Percentiles rank a stretch among this genome's conserved stretches.
These are phyloP conservation scores for Sebastes baramenuke DNA, from an alignment of 2,797 vertebrate species.

Conservation along the genomic window DNA sequence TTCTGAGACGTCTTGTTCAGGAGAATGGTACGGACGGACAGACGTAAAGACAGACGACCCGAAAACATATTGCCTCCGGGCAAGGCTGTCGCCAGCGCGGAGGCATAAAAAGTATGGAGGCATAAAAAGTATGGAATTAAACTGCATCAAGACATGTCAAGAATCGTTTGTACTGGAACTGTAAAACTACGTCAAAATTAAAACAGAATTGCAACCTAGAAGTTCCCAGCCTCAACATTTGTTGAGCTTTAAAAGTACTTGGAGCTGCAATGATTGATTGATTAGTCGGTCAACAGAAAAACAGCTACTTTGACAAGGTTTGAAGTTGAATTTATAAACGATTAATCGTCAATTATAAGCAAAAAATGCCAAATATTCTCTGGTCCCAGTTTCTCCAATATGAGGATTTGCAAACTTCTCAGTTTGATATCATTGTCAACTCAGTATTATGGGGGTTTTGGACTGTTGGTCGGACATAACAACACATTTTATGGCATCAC, in stretches of 20 bases:
- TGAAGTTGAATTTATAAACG: neutral
- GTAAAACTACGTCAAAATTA: neutral
- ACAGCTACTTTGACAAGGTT: neutral
- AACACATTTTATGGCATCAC: neutral
- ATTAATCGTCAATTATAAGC: neutral
- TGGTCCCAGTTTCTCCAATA: neutral
- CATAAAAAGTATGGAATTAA: neutral
- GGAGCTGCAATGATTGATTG: neutral
- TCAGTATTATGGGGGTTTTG: neutral
- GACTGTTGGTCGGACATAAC: neutral
- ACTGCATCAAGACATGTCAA: neutral
- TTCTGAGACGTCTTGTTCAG: neutral
- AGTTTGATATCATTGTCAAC: neutral
- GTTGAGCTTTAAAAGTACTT: neutral
- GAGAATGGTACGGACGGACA: too few relatives aligned
- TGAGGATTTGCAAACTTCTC: neutral
- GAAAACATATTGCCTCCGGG: too few relatives aligned
- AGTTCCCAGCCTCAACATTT: neutral
- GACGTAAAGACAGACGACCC: too few relatives aligned
- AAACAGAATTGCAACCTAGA: neutral
- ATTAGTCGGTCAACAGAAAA: neutral
- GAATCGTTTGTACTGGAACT: neutral
- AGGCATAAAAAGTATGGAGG: neutral
- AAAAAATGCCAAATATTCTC: neutral
- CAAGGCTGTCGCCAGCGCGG: too few relatives aligned